Percentiles rank a stretch among this genome's conserved stretches.
Conservation (phyloP, 1,140 invertebrate genomes). For the Aphidius ervi region DNA sequence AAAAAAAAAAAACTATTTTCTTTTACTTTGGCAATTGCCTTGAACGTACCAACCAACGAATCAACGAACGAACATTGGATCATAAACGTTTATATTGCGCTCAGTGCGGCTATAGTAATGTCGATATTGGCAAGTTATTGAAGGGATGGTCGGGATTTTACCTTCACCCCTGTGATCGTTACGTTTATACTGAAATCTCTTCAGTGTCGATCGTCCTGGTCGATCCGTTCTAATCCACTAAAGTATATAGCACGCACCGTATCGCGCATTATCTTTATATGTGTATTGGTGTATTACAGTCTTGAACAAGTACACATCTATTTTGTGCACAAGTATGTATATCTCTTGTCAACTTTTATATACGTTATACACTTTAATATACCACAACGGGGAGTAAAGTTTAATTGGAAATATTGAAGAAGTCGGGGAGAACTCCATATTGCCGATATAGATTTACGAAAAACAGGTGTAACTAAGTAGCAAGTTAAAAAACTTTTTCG, state of each 20-base stretch:
- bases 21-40: too few relatives aligned
- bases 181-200: too few relatives aligned
- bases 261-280: too few relatives aligned
- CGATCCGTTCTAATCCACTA: too few relatives aligned
- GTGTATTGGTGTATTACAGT: too few relatives aligned
- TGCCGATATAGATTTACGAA: constrained; percentile 19
- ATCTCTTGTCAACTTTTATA: too few relatives aligned
- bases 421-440: constrained; percentile 15
- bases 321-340: too few relatives aligned
- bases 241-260: too few relatives aligned
- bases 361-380: constrained; percentile 1
- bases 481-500: constrained; percentile 3
- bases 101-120: constrained; percentile 43
- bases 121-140: constrained; percentile 54
- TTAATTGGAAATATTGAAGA: constrained; percentile 41
- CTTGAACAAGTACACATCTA: too few relatives aligned
- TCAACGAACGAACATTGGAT: constrained; percentile 38
- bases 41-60: too few relatives aligned
- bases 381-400: constrained; percentile 27
- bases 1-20: too few relatives aligned
- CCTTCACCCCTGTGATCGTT: not conserved
- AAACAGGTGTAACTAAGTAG: constrained; percentile 24
- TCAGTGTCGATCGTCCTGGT: too few relatives aligned
- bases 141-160: constrained; percentile 31
- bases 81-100: constrained; percentile 54